Percentiles rank a stretch among this genome's conserved stretches.
Conservation (phyloP, 2,113 vertebrate species). For the Sinocyclocheilus anshuiensis region DNA sequence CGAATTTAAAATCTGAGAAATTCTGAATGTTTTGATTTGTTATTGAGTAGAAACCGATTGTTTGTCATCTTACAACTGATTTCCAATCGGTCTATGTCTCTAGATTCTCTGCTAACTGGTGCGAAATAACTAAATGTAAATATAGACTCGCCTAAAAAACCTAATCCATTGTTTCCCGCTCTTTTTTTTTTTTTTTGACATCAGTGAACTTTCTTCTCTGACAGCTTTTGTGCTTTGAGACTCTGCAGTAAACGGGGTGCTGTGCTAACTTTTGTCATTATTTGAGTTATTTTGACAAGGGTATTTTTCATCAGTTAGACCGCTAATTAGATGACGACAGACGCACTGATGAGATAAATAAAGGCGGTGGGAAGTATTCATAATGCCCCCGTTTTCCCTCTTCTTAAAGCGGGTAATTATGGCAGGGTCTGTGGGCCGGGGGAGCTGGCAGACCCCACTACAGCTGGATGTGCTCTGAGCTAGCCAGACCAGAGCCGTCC, state of each 20-base stretch:
- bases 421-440: background rate
- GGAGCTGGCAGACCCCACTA: constrained; percentile 10
- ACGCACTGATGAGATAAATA: constrained; percentile 49
- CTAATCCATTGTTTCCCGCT: background rate
- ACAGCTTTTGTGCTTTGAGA: constrained; percentile 23
- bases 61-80: background rate
- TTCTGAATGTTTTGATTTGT: background rate
- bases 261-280: constrained; percentile 39
- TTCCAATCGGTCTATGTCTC: background rate
- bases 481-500: constrained; percentile 19
- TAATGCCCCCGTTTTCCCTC: background rate
- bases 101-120: background rate
- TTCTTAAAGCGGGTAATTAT: constrained; percentile 2
- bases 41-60: background rate
- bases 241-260: constrained; percentile 28
- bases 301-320: constrained; percentile 58
- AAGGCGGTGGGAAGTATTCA: constrained; percentile 49
- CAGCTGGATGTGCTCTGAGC: constrained; percentile 20
- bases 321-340: constrained; percentile 58
- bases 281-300: constrained; percentile 51
- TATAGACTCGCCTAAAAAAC: background rate
- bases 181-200: constrained; percentile 24
- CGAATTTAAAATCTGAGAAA: background rate
- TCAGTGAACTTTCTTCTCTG: constrained; percentile 45
- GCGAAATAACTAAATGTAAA: background rate